Conservation (phyloP, 2,888 invertebrate species). For the Pachliopta kotzebuea region DNA sequence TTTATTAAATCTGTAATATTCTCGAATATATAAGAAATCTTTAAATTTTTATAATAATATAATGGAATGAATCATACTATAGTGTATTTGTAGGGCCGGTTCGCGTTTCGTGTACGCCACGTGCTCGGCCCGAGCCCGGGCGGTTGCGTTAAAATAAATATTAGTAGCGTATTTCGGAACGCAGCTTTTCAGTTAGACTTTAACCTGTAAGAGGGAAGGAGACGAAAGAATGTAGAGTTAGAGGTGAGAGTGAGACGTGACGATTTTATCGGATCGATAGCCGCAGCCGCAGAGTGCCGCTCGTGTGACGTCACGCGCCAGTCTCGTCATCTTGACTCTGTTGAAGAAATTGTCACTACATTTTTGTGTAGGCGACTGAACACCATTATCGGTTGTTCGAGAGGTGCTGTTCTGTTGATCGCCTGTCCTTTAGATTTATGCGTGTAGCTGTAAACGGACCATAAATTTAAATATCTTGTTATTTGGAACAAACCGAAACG, state of each 20-base stretch:
- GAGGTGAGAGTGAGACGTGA: constrained; percentile 60
- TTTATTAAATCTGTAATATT: too few relatives aligned
- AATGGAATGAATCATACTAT: too few relatives aligned
- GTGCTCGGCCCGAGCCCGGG: constrained; percentile 59
- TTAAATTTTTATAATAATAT: too few relatives aligned
- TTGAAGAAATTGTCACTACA: constrained; percentile 75
- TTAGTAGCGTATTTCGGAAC: constrained; percentile 77
- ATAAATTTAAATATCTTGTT: constrained; percentile 27
- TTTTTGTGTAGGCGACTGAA: constrained; percentile 52
- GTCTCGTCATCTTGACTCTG: constrained; percentile 78
- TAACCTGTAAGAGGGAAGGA: constrained; percentile 53
- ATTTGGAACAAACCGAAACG: constrained; percentile 1
- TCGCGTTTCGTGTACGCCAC: constrained; percentile 52
- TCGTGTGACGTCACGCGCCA: constrained; percentile 73
- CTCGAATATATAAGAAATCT: too few relatives aligned
- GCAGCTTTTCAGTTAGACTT: constrained; percentile 64
- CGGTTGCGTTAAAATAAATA: constrained; percentile 79
- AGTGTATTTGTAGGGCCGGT: constrained; percentile 28
- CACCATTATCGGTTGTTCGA: constrained; percentile 37
- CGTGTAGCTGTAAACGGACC: constrained; percentile 27
- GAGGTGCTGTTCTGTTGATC: constrained; percentile 31
- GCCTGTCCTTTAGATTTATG: constrained; percentile 30
- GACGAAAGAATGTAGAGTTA: constrained; percentile 50
- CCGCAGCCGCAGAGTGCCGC: constrained; percentile 79
- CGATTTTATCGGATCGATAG: constrained; percentile 75